Conservation (phyloP, 2,113 vertebrate genomes). For the Ceyx melanurus region DNA sequence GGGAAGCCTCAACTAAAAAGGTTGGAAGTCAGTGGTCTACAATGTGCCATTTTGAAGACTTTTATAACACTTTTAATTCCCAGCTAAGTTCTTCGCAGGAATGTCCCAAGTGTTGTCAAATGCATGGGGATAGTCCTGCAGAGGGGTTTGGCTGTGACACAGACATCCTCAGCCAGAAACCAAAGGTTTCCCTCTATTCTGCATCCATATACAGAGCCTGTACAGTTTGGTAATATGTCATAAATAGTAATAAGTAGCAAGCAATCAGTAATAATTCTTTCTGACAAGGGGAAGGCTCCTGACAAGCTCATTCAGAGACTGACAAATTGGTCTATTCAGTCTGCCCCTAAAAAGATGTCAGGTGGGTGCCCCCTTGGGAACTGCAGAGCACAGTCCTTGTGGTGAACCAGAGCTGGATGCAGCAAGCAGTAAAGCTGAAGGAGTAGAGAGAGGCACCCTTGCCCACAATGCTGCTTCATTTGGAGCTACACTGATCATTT, state of each 20-base stretch:
- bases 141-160: neutral
- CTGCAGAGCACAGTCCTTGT: neutral
- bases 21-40: neutral
- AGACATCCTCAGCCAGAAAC: neutral
- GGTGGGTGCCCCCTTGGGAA: neutral
- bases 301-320: neutral
- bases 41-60: neutral
- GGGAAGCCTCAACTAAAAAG: neutral
- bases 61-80: neutral
- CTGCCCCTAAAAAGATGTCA: neutral
- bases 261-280: neutral
- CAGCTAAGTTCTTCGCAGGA: neutral
- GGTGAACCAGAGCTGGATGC: neutral
- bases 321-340: neutral
- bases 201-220: neutral
- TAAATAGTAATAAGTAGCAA: neutral
- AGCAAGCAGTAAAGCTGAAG: neutral
- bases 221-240: neutral
- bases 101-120: neutral
- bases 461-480: neutral
- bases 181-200: neutral
- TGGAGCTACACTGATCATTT: neutral
- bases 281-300: neutral
- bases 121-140: neutral
- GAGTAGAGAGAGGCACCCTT: neutral